Evolutionary conservation across 2,113 vertebrate genomes (phyloP).

Genomic region (Hoplias malabaricus): DNA sequence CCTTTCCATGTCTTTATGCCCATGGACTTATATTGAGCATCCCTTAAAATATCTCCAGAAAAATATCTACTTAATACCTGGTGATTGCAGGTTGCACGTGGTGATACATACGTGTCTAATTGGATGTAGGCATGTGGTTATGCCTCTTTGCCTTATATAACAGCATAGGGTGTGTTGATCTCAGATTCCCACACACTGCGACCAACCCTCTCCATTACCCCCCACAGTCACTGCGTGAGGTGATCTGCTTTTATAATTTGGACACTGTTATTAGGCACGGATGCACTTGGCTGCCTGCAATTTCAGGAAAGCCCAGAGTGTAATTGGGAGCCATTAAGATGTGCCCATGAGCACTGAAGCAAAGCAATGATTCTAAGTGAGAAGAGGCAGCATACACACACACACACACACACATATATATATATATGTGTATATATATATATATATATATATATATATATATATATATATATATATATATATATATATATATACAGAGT

Average conservation of each 20-base stretch:
- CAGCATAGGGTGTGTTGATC: no score
- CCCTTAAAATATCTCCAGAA: no score
- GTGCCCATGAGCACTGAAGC: constrained; percentile 65
- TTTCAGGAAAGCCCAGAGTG: constrained; percentile 68
- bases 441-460: no score
- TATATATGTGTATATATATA: no score
- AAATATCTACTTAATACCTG: no score
- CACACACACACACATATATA: no score
- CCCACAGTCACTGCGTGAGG: not conserved
- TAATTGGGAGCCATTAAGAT: constrained; percentile 70
- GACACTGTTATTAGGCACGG: constrained; percentile 34
- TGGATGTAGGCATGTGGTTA: not conserved
- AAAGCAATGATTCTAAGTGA: constrained; percentile 44
- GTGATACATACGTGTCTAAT: not conserved
- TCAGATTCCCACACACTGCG: not conserved
- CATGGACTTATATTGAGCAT: no score
- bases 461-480: no score
- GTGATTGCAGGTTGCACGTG: no score
- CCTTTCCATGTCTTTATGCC: no score
- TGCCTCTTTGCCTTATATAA: no score
- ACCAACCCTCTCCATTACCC: not conserved
- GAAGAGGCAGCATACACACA: constrained; percentile 59
- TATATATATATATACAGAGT: no score
- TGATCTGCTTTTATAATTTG: not conserved
- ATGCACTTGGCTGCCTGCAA: constrained; percentile 65